Percentiles rank a stretch among this genome's conserved stretches.
Conservation (phyloP, 1,140 invertebrate species). For the Brachystomella parvula region DNA sequence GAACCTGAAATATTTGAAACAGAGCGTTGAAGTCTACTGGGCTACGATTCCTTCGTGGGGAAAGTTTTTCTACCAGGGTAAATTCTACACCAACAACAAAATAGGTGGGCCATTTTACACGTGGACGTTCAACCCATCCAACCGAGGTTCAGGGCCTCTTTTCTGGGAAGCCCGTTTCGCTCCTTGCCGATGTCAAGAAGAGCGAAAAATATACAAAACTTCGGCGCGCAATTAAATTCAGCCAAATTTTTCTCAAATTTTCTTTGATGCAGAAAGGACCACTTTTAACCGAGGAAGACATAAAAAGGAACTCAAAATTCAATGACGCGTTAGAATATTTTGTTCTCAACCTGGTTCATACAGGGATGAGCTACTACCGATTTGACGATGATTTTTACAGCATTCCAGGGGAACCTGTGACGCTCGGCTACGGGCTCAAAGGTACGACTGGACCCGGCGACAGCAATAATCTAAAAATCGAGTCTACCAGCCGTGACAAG, state of each 20-base stretch:
- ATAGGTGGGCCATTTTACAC: neutral
- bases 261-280: too few relatives aligned
- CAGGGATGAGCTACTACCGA: neutral
- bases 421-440: neutral
- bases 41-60: neutral
- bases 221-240: neutral
- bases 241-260: neutral
- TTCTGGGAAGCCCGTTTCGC: neutral
- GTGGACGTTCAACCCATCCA: neutral
- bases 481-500: neutral
- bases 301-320: neutral
- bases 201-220: neutral
- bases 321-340: neutral
- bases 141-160: neutral
- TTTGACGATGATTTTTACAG: neutral
- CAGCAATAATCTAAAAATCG: neutral
- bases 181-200: neutral
- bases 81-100: neutral
- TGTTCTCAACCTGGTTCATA: neutral
- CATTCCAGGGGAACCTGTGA: neutral
- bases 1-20: too few relatives aligned
- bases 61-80: neutral
- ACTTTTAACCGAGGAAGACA: neutral
- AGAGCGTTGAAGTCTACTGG: too few relatives aligned
- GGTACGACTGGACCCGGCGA: too few relatives aligned